phyloP scores from a whole-genome alignment of 1,140 invertebrate genomes.

The Zaprionus ghesquierei region DNA sequence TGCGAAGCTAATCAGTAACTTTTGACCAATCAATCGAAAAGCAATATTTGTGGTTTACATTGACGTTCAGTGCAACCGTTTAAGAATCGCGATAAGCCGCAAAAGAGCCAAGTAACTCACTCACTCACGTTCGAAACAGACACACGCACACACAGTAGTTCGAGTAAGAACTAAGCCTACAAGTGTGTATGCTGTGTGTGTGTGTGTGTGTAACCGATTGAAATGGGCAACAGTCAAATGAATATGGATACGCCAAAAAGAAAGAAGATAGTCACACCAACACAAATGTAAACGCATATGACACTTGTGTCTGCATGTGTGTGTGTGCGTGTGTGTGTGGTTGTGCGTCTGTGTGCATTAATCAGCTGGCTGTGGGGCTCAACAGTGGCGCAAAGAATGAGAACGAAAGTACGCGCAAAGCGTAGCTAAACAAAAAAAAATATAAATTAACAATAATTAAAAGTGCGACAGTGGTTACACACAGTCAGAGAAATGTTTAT shows the following conservation, averaged over 20 bases:
- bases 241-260: conserved; percentile 12
- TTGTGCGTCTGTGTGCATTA: conserved; percentile 11
- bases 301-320: no score
- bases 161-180: conserved; percentile 4
- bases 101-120: conserved; percentile 11
- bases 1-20: conserved; percentile 49
- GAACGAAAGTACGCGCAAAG: conserved; percentile 34
- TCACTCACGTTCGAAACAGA: neutral
- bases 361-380: conserved; percentile 28
- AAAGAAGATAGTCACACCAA: conserved; percentile 16
- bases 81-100: conserved; percentile 33
- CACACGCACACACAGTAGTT: neutral
- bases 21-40: conserved; percentile 51
- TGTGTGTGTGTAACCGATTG: conserved; percentile 7
- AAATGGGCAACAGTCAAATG: conserved; percentile 1
- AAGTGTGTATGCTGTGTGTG: neutral
- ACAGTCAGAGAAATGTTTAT: neutral
- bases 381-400: conserved; percentile 15
- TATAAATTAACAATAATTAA: conserved; percentile 37
- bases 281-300: neutral
- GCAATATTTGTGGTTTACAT: conserved; percentile 42
- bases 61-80: conserved; percentile 18
- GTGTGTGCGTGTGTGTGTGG: neutral
- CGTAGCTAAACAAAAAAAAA: conserved; percentile 18
- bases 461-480: conserved; percentile 2